These are phyloP conservation scores for Stichopus chloronotus DNA, from an alignment of 35 echinoderm and acorn worm species.

Conservation along the genomic window DNA sequence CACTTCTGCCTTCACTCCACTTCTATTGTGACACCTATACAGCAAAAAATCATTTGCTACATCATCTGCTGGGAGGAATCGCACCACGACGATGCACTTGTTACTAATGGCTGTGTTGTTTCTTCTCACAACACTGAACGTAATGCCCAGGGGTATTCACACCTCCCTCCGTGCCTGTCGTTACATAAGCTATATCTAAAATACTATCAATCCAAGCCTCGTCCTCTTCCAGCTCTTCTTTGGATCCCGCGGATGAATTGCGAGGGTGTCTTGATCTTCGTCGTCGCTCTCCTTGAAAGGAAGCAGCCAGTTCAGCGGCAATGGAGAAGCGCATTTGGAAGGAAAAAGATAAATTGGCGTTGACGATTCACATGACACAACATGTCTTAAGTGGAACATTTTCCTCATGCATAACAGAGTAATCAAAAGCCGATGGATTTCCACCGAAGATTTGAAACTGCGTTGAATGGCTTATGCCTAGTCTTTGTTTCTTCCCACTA, in stretches of 20 bases:
- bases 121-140: neutral
- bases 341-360: neutral
- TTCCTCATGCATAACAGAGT: slow-evolving; percentile 9
- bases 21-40: too few relatives aligned
- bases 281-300: neutral
- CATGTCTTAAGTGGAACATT: slow-evolving; percentile 17
- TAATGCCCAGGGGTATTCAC: neutral
- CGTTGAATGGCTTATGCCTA: neutral
- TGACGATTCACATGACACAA: neutral
- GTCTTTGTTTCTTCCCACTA: too few relatives aligned
- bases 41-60: too few relatives aligned
- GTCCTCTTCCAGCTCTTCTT: neutral
- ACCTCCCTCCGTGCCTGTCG: neutral
- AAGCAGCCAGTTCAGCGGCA: too few relatives aligned
- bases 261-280: neutral
- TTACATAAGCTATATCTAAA: too few relatives aligned
- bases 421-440: neutral
- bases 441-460: neutral
- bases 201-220: neutral
- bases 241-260: neutral
- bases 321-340: neutral
- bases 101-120: neutral
- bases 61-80: too few relatives aligned
- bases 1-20: too few relatives aligned
- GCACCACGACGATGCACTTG: neutral